Conservation (phyloP, 1,140 invertebrate genomes). For the Habropoda laboriosa region DNA sequence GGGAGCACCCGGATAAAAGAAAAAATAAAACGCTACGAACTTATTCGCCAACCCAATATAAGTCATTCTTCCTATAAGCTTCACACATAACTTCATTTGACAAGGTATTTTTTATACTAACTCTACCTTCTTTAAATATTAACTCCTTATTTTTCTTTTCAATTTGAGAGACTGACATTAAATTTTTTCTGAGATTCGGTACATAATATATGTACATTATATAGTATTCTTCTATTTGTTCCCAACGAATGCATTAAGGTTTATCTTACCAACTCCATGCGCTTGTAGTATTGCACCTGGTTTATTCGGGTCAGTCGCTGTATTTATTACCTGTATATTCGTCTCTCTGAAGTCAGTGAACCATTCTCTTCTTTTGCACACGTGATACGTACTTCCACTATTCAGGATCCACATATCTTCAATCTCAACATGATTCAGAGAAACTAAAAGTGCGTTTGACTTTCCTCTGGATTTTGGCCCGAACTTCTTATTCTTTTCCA, state of each 20-base stretch:
- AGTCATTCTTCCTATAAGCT: background rate
- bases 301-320: slow-evolving; percentile 2
- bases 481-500: too few species aligned
- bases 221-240: background rate
- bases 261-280: background rate
- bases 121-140: background rate
- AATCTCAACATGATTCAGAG: background rate
- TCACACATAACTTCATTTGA: background rate
- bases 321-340: background rate
- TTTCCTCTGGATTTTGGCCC: background rate
- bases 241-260: background rate
- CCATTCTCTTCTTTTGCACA: slow-evolving; percentile 20
- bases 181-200: slow-evolving; percentile 8
- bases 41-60: too few species aligned
- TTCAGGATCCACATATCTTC: slow-evolving; percentile 1
- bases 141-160: slow-evolving; percentile 12
- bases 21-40: too few species aligned
- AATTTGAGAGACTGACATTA: slow-evolving; percentile 26
- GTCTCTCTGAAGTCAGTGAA: slow-evolving; percentile 4
- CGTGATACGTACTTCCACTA: slow-evolving; percentile 22
- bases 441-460: background rate
- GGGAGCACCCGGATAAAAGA: too few species aligned
- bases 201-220: slow-evolving; percentile 28
- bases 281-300: background rate
- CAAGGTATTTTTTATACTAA: background rate